Evolutionary conservation across 2,888 invertebrate species (phyloP), one percentile per base, ranked within the genome.

Genomic region (Alentia gelatinosa): DNA sequence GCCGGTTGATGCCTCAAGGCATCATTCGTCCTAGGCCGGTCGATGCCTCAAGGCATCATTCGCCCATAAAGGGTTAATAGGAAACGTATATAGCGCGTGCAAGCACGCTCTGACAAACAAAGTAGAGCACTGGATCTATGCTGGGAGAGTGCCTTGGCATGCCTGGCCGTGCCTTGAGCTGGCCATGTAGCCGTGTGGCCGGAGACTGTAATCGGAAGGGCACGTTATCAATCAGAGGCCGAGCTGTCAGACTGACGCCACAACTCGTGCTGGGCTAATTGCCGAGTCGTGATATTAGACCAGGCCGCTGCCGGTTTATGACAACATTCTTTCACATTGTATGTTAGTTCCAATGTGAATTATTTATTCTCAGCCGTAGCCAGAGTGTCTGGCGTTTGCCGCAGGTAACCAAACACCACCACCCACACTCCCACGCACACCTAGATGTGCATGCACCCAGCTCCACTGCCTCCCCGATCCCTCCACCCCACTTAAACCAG

Each of bases 241-340:
- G 26, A 40, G 7, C 84, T 84, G 40, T 50, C 33, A 47, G 47
- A 26, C 42, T 9, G 47, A 12, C 86, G 23, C 1, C 33, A 23
- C 86, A 30, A 19, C 19, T 42, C 86, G 23, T 86, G 42, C 86
- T 47, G 86, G 7, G 86, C 42, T 86, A 86, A 86, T 86, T 47
- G 86, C n/a, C 47, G 15, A 9, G 47, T 47, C 86, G 86, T 47
- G 86, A 86, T 86, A 26, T 42, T 42, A 26, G n/a, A 47, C 47
- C 47, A n/a, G 42, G 1, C 15, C 23, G 42, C 47, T 47, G 30
- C 5, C 4, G 26, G 15, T 86, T 86, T 86, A 86, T 86, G 86
- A 47, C 86, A 86, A 86, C 33, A 47, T 86, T 86, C 86, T 86
- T 47, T 86, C 86, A 86, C 86, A 50, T 86, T 86, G 86, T 86